These are phyloP conservation scores for Molossus molossus DNA, from an alignment of 2,797 vertebrate genomes.

Conservation along the genomic window DNA sequence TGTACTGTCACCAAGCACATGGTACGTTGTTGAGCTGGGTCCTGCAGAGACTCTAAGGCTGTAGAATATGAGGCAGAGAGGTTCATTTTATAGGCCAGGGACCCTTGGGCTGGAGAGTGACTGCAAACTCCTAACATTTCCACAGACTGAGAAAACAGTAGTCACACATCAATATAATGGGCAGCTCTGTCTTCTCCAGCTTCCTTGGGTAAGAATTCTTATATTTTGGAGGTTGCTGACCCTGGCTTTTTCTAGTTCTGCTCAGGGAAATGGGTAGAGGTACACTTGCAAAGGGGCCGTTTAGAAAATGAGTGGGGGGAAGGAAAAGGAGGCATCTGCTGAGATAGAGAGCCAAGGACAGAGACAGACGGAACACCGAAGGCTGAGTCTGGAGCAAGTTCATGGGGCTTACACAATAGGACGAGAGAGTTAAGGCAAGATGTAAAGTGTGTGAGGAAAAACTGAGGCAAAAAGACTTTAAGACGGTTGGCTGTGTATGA, in stretches of 20 bases:
- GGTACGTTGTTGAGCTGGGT: not conserved
- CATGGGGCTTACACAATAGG: not conserved
- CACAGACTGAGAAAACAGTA: not conserved
- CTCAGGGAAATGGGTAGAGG: not conserved
- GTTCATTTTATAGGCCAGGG: not conserved
- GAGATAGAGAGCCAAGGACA: not conserved
- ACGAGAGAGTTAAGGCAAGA: not conserved
- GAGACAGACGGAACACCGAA: not conserved
- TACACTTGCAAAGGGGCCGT: not conserved
- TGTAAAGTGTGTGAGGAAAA: not conserved
- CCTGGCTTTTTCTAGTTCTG: not conserved
- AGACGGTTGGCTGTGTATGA: not conserved
- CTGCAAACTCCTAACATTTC: not conserved
- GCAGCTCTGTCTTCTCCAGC: not conserved
- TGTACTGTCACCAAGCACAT: not conserved
- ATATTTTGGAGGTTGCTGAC: not conserved
- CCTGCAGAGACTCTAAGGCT: not conserved
- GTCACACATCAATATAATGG: not conserved
- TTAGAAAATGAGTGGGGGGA: not conserved
- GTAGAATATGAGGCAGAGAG: not conserved
- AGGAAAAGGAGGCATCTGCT: too few species aligned
- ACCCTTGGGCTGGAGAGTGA: not conserved
- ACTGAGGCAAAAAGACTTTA: not conserved
- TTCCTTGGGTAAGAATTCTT: not conserved
- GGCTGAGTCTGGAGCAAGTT: not conserved